Percentiles rank a stretch among this genome's conserved stretches.
Conservation (phyloP, 2,888 invertebrate species). For the Noctua fimbriata region DNA sequence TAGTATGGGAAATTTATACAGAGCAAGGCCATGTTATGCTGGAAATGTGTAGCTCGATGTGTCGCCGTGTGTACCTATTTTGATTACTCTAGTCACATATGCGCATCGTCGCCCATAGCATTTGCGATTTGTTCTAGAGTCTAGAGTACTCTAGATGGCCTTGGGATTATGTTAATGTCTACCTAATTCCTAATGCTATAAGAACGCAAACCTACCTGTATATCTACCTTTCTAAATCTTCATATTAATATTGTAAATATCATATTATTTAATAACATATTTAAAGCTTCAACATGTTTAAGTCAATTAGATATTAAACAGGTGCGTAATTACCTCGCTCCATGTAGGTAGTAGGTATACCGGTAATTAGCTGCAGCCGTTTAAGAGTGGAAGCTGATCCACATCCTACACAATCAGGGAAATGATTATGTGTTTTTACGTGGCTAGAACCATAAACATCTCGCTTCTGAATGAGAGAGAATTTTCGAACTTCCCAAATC, state of each 20-base stretch:
- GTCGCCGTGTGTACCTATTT: constrained; percentile 1
- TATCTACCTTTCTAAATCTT: background rate
- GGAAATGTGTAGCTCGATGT: too few species aligned
- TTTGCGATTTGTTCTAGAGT: background rate
- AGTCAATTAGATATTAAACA: background rate
- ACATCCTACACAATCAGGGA: background rate
- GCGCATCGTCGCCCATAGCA: background rate
- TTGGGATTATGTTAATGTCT: background rate
- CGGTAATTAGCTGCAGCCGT: background rate
- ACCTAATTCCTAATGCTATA: background rate
- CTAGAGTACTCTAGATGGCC: background rate
- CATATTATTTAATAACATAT: too few species aligned
- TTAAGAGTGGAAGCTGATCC: background rate
- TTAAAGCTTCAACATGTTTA: background rate
- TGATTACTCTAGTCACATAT: background rate
- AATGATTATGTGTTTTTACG: background rate
- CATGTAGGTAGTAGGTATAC: background rate
- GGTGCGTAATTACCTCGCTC: background rate
- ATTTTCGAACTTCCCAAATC: background rate
- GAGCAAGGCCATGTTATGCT: too few species aligned
- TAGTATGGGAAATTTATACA: too few species aligned
- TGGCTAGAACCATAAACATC: background rate
- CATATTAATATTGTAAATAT: background rate
- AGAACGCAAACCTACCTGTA: background rate
- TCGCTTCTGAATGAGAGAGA: background rate